These are phyloP conservation scores for Lasiurus cinereus DNA, from an alignment of 2,113 vertebrate genomes.

Conservation along the genomic window DNA sequence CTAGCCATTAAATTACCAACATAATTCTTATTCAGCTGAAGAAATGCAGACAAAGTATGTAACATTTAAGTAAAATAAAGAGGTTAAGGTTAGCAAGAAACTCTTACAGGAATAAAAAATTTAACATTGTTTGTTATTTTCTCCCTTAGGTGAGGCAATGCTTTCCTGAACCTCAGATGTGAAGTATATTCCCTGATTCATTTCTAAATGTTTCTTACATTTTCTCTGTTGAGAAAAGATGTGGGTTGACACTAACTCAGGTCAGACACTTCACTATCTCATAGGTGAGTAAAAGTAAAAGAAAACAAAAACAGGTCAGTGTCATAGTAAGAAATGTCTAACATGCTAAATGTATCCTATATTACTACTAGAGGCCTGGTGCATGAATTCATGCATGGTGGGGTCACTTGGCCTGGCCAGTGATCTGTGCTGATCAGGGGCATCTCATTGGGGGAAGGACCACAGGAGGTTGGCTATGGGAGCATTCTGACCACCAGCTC, in stretches of 20 bases:
- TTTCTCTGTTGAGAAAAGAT: constrained; percentile 9
- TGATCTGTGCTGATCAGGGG: too few species aligned
- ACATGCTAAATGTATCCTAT: not conserved
- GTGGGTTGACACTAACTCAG: not conserved
- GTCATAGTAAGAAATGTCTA: not conserved
- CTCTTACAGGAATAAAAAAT: not conserved
- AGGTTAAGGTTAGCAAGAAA: not conserved
- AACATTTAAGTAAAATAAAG: not conserved
- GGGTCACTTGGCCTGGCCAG: too few species aligned
- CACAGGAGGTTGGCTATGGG: too few species aligned
- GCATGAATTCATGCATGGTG: too few species aligned
- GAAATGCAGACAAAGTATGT: not conserved
- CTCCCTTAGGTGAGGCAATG: not conserved
- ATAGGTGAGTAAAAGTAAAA: not conserved
- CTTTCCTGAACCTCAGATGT: not conserved
- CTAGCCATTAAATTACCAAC: constrained; percentile 20
- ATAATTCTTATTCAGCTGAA: not conserved
- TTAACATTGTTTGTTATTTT: not conserved
- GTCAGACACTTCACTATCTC: not conserved
- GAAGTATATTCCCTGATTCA: not conserved
- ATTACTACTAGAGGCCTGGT: too few species aligned
- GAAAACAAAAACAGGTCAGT: not conserved
- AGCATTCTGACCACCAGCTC: too few species aligned
- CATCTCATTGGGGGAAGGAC: too few species aligned
- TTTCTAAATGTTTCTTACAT: not conserved